Conservation (phyloP, 1,140 invertebrate genomes). For the Epicauta chinensis region DNA sequence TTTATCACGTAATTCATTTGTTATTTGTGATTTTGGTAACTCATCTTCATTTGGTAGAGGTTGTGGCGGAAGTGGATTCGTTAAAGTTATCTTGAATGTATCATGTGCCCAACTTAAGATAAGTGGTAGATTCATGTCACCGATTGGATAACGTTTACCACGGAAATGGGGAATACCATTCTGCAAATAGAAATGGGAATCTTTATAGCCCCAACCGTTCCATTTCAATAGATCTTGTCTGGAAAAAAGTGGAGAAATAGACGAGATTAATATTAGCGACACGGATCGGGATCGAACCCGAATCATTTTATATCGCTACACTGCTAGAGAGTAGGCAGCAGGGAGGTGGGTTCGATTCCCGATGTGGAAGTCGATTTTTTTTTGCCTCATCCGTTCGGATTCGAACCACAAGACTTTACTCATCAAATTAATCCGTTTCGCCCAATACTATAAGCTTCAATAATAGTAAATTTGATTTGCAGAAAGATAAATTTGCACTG, state of each 20-base stretch:
- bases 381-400: no score
- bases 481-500: no score
- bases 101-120: constrained; percentile 76
- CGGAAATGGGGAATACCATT: constrained; percentile 28
- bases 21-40: constrained; percentile 50
- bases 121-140: constrained; percentile 66
- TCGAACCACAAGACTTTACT: no score
- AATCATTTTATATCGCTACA: no score
- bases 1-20: constrained; percentile 54
- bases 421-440: no score
- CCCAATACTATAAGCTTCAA: no score
- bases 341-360: no score
- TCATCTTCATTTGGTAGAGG: constrained; percentile 45
- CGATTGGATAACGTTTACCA: constrained; percentile 71
- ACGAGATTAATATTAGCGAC: not conserved
- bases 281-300: no score
- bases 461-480: no score
- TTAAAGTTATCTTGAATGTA: constrained; percentile 61
- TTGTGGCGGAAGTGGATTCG: constrained; percentile 41
- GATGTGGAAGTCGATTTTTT: no score
- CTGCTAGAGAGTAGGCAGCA: no score
- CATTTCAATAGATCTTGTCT: constrained; percentile 87
- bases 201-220: constrained; percentile 98
- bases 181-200: constrained; percentile 67
- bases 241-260: constrained; percentile 23